Evolutionary conservation across 2,113 vertebrate species (phyloP).

Genomic region (Charina bottae): DNA sequence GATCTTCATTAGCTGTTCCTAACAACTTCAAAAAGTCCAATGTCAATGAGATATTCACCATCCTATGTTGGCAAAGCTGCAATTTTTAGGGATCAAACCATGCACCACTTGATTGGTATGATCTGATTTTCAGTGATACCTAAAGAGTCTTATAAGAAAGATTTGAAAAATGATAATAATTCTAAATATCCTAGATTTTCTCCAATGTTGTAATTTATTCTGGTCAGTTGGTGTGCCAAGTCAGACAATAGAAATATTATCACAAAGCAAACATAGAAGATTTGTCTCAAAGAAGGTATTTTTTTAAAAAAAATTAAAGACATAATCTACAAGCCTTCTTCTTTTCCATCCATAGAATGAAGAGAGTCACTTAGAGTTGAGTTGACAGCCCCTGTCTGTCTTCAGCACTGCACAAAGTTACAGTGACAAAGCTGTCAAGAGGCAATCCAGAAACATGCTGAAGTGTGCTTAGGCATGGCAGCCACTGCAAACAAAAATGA

Average conservation of each 20-base stretch:
- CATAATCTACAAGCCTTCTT: not conserved
- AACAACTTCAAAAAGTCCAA: not conserved
- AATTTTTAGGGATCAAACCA: not conserved
- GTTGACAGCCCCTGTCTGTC: not conserved
- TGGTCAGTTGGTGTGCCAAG: not conserved
- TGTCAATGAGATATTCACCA: not conserved
- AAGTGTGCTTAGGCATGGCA: constrained; percentile 5
- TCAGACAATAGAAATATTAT: not conserved
- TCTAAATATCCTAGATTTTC: not conserved
- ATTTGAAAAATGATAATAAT: not conserved
- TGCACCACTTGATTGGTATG: no score
- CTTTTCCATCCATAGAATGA: not conserved
- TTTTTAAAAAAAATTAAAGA: not conserved
- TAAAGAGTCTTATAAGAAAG: not conserved
- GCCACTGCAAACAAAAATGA: constrained; percentile 10
- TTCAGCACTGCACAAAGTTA: constrained; percentile 5
- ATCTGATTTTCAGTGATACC: not conserved
- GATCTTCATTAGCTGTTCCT: not conserved
- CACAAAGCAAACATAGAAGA: not conserved
- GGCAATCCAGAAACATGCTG: not conserved
- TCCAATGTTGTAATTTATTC: not conserved
- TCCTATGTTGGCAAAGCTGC: not conserved
- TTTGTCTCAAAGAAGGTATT: not conserved
- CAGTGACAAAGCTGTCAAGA: not conserved
- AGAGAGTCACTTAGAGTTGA: not conserved